A percentile compares a stretch with the other conserved stretches of the same genome.
These are phyloP conservation scores for Scolopax bukidnonensis DNA, from an alignment of 2,797 vertebrate species.

Conservation along the genomic window DNA sequence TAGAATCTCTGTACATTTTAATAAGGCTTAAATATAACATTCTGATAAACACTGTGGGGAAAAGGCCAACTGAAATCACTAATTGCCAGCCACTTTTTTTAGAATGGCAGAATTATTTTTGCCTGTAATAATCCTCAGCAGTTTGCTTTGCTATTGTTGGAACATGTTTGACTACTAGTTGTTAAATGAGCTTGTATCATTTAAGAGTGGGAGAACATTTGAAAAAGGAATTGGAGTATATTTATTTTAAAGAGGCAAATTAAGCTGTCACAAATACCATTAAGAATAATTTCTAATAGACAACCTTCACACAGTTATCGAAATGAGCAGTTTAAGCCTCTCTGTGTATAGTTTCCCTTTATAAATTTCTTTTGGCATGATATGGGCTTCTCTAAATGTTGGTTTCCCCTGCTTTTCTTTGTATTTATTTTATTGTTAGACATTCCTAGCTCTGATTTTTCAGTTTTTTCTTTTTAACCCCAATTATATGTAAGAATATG, in stretches of 20 bases:
- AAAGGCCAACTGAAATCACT: slow-evolving; percentile 63
- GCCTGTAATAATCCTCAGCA: slow-evolving; percentile 71
- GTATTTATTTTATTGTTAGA: background rate
- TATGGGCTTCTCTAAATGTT: background rate
- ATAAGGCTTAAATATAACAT: slow-evolving; percentile 62
- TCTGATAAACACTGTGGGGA: slow-evolving; percentile 61
- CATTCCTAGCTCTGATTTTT: background rate
- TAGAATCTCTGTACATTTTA: slow-evolving; percentile 38
- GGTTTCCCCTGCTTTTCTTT: background rate
- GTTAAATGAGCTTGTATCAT: slow-evolving; percentile 67
- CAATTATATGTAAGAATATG: background rate
- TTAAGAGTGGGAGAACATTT: slow-evolving; percentile 54
- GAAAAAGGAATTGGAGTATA: slow-evolving; percentile 38
- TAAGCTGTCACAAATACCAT: slow-evolving; percentile 20
- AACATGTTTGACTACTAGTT: slow-evolving; percentile 70
- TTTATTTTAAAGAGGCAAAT: slow-evolving; percentile 61
- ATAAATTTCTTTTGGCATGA: background rate
- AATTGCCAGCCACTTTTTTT: slow-evolving; percentile 71
- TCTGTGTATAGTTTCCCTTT: background rate
- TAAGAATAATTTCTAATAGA: slow-evolving; percentile 39
- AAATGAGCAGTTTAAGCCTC: background rate
- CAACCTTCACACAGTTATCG: background rate
- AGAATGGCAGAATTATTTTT: slow-evolving; percentile 70
- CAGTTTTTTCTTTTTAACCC: background rate
- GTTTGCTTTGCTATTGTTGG: slow-evolving; percentile 60